These are phyloP conservation scores for Cyphomyrus plagiostoma DNA, from an alignment of 2,113 vertebrate species.

Conservation along the genomic window DNA sequence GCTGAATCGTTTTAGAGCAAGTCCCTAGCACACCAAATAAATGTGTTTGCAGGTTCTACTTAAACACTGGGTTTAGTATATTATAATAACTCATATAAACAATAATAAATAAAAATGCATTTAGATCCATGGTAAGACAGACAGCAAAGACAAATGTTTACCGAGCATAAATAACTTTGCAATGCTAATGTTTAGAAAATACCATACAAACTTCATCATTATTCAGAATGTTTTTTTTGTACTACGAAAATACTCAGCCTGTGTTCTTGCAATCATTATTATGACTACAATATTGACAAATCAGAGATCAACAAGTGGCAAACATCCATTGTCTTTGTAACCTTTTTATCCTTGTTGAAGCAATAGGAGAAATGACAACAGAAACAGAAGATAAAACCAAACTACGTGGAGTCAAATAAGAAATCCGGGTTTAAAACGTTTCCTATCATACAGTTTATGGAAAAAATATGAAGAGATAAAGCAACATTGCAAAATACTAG, in stretches of 20 bases:
- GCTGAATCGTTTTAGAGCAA: background rate
- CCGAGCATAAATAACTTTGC: background rate
- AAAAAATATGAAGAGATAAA: background rate
- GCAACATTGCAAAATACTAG: background rate
- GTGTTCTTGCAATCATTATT: background rate
- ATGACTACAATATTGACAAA: background rate
- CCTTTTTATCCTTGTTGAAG: background rate
- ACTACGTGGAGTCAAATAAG: background rate
- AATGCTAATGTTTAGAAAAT: background rate
- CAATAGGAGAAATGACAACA: background rate
- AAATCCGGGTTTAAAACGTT: background rate
- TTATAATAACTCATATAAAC: background rate
- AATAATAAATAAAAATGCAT: slow-evolving; percentile 16
- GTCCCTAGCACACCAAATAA: background rate
- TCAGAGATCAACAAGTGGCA: background rate
- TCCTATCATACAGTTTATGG: background rate
- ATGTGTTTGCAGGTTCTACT: background rate
- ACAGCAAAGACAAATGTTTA: slow-evolving; percentile 14
- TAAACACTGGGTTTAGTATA: background rate
- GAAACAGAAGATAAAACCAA: background rate
- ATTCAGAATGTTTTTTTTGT: background rate
- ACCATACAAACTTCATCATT: background rate
- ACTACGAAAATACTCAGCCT: background rate
- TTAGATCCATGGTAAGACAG: background rate
- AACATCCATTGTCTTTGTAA: background rate